phyloP scores from a whole-genome alignment of 2,888 invertebrate genomes.

The Urechis unicinctus region DNA sequence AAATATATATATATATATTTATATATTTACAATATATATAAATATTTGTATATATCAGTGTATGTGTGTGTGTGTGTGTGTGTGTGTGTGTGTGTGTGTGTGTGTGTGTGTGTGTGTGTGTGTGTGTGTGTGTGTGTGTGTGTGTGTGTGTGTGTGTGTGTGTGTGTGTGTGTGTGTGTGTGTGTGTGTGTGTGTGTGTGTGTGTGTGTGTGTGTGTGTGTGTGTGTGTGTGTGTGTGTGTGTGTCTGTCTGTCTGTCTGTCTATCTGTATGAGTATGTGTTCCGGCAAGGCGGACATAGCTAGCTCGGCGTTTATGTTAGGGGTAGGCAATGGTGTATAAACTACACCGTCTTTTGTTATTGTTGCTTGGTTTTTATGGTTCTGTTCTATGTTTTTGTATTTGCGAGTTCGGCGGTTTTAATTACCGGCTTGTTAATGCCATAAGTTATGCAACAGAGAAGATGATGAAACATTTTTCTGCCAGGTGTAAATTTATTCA shows the following conservation, averaged over 20 bases:
- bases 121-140: not conserved
- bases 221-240: conserved; percentile 12
- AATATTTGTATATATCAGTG: no score
- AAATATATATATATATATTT: no score
- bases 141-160: not conserved
- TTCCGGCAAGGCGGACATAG: not conserved
- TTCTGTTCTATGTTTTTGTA: no score
- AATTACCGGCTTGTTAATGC: no score
- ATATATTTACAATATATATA: no score
- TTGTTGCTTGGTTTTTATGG: not conserved
- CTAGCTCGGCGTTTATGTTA: not conserved
- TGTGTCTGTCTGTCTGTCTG: conserved; percentile 7
- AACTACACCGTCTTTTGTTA: not conserved
- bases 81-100: no score
- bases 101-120: conserved; percentile 3
- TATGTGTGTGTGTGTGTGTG: no score
- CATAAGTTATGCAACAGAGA: no score
- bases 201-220: conserved; percentile 7
- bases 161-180: not conserved
- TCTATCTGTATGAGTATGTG: not conserved
- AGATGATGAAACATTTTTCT: no score
- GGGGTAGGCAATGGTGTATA: not conserved
- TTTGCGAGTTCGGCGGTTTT: no score
- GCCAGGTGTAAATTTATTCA: no score
- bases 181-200: conserved; percentile 5